phyloP scores from a whole-genome alignment of 2,888 invertebrate species.

The Sylvicola cinctus region DNA sequence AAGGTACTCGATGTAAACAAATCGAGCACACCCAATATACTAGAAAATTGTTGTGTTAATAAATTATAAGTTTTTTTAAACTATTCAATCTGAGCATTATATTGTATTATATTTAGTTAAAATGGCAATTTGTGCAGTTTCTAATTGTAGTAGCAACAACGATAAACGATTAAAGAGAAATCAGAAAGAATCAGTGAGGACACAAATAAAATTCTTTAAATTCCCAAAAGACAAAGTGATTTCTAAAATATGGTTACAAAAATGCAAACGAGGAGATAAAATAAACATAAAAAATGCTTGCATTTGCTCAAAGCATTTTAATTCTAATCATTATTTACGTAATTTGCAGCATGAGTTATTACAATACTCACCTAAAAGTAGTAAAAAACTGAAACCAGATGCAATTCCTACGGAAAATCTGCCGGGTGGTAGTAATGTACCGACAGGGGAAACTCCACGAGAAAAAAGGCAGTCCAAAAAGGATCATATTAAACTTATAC shows the following conservation, averaged over 20 bases:
- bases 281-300: neutral
- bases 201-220: neutral
- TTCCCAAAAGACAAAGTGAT: neutral
- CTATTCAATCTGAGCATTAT: too few species aligned
- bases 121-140: conserved; percentile 1
- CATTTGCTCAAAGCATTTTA: neutral
- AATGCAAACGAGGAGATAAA: neutral
- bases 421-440: neutral
- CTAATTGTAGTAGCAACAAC: neutral
- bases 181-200: neutral
- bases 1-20: too few species aligned
- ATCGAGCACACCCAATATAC: too few species aligned
- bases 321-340: neutral
- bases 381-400: neutral
- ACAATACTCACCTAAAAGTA: conserved; percentile 1
- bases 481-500: neutral
- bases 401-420: neutral
- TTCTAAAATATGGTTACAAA: neutral
- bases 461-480: neutral
- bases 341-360: neutral
- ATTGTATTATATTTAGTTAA: too few species aligned
- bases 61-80: too few species aligned
- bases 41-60: too few species aligned
- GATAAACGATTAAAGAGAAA: conserved; percentile 1
- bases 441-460: neutral